Base-by-base conservation (phyloP, 2,797 vertebrate genomes). In the Tauraco hartlaubi region DNA sequence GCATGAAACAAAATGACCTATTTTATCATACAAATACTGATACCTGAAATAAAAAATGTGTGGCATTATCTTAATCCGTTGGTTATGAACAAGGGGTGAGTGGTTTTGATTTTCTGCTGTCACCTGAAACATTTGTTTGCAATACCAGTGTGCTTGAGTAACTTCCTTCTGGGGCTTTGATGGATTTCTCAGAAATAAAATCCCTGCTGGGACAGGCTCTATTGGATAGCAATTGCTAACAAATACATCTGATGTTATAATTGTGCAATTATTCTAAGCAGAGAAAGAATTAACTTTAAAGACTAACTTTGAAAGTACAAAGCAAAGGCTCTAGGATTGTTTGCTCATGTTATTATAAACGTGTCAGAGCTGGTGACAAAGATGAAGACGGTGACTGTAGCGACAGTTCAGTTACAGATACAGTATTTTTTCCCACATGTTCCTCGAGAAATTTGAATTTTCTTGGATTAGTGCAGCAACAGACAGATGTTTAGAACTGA, bases 71-170 rank as follows among this genome's bases (percentile, higher is more conserved):
- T 81, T 67, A 84, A 51, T 18, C 41, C 16, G 15, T 75, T 90
- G 78, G 16, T 92, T 96, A 35, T 92, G 94, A 91, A 88, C 14
- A 44, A 58, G 63, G 21, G 19, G 58, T 81, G 92, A 92, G n/a
- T 67, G 35, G 55, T 41, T 87, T 94, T 94, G 75, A 44, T 89
- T 94, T 77, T 81, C 37, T 31, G 23, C 39, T 87, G 78, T 84
- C 78, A n/a, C 22, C 48, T 78, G 9, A 81, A 92, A 44, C 23
- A 41, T 88, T 94, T 92, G 18, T 94, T 94, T 95, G 39, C n/a
- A 41, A 8, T 68, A 39, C 74, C 15, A 18, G 48, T 90, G 48
- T 82, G 71, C 35, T 84, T 82, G 23, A 72, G 43, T 43, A 87
- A 55, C 39, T 46, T 61, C 31, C 39, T 84, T 93, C 31, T 88